Evolutionary conservation across 2,888 invertebrate species (phyloP), one percentile per base, ranked within the genome.

Genomic region (Ormyrus rosae): DNA sequence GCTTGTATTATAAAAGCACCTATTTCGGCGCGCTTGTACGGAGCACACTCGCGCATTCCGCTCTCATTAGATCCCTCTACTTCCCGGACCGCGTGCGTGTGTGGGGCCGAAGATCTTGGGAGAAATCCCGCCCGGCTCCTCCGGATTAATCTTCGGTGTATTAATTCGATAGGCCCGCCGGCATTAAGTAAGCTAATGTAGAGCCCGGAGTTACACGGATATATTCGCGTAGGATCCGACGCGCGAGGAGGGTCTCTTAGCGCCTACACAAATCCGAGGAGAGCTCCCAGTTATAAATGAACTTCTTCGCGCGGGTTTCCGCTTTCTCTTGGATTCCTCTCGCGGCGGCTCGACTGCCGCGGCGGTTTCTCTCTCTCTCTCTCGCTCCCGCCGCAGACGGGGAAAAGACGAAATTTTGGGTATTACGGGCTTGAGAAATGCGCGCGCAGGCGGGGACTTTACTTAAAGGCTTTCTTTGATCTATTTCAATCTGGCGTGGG

Each of bases 151-250:
- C 77, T 69, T 58, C 55, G 81, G 80, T 83, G 82, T 83, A 84
- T 87, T 85, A 34, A 87, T 86, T 87, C 85, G 85, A 86, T 84
- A 60, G 70, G 83, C 82, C 60, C 11, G 48, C 48, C 45, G 70
- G 83, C 80, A 84, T 84, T 88, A 87, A 87, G 88, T 85, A 85
- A 85, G 81, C 84, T 88, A 88, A 88, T 88, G 86, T 87, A 88
- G 87, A 87, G 87, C 67, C 11, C 8, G 10, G 13, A 48, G 65
- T 60, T 69, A 63, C 75, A 46, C 79, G 64, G 11, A 9, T 13
- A 13, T 13, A 13, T 46, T 8, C 19, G 8, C 55, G 34, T 19
- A 34, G 34, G 34, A 34, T n/a, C 56, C 56, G 4, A 19, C 50
- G 50, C 60, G 10, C 65, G 64, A 7, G 46, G 58, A 75, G 75